Conservation (phyloP, 2,113 vertebrate genomes). For the Channa maculata region DNA sequence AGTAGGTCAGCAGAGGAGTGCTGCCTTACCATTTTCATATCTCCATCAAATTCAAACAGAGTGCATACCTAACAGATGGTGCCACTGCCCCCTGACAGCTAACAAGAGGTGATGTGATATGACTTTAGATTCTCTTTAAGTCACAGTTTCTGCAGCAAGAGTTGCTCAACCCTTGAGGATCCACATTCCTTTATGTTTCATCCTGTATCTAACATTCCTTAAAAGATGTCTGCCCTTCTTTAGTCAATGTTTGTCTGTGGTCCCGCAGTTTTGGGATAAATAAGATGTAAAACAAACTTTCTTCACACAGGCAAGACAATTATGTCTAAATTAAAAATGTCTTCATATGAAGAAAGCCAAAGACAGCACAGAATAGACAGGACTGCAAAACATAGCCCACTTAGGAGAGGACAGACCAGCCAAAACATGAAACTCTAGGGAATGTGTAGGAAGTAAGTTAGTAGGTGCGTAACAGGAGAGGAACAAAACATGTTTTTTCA, state of each 20-base stretch:
- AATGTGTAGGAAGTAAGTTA: conserved; percentile 45
- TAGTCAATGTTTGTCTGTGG: neutral
- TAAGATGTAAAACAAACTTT: neutral
- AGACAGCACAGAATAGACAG: conserved; percentile 8
- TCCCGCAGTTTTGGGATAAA: neutral
- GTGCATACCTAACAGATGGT: no score
- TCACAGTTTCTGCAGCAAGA: neutral
- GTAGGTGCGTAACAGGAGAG: conserved; percentile 4
- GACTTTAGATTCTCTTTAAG: neutral
- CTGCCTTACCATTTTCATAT: no score
- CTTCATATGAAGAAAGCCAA: neutral
- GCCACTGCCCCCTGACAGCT: no score
- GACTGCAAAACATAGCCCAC: conserved; percentile 24
- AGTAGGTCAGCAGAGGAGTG: no score
- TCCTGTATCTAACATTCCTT: neutral
- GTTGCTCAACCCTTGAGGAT: neutral
- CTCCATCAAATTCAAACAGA: no score
- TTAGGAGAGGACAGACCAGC: conserved; percentile 40
- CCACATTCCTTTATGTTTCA: conserved; percentile 8
- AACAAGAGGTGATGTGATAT: no score
- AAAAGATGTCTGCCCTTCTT: neutral
- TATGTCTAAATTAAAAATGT: neutral
- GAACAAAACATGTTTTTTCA: conserved; percentile 11
- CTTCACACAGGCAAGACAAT: neutral
- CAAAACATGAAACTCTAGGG: conserved; percentile 66